Conservation (phyloP, 30 jellyfish, hydroid and myxozoan genomes). For the Clytia hemisphaerica region DNA sequence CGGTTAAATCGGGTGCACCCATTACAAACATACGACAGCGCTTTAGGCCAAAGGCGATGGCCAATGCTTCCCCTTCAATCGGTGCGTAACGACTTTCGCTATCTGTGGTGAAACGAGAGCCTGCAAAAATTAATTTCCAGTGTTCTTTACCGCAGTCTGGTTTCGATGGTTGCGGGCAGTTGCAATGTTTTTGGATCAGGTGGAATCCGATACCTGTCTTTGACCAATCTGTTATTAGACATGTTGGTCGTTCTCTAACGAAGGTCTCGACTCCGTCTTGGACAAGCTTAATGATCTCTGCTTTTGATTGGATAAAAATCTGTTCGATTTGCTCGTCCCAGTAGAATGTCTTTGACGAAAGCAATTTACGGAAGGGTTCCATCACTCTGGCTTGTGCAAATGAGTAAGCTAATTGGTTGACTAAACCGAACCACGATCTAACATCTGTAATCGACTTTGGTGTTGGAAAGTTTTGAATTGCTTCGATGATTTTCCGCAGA, state of each 20-base stretch:
- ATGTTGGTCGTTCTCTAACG: slow-evolving; percentile 39
- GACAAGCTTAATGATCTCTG: slow-evolving; percentile 11
- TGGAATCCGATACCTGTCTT: slow-evolving; percentile 53
- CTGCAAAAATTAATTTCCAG: slow-evolving; percentile 54
- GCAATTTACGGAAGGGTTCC: slow-evolving; percentile 37
- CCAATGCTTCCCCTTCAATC: slow-evolving; percentile 54
- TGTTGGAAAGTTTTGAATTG: slow-evolving; percentile 30
- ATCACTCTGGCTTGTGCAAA: slow-evolving; percentile 32
- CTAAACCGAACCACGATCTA: slow-evolving; percentile 58
- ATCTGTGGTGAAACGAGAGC: slow-evolving; percentile 50
- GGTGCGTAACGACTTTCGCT: slow-evolving; percentile 50
- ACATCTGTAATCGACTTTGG: slow-evolving; percentile 31
- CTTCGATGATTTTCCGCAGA: neutral
- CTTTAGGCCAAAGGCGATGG: slow-evolving; percentile 32
- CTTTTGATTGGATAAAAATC: slow-evolving; percentile 14
- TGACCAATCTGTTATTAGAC: slow-evolving; percentile 51
- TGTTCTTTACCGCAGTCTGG: slow-evolving; percentile 44
- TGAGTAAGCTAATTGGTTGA: slow-evolving; percentile 45
- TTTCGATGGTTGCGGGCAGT: slow-evolving; percentile 5
- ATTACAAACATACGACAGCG: too few species aligned
- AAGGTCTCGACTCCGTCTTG: slow-evolving; percentile 34
- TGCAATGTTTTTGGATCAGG: slow-evolving; percentile 47
- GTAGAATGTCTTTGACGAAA: neutral
- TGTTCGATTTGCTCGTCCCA: slow-evolving; percentile 16
- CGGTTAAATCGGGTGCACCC: slow-evolving; percentile 13